A percentile compares a stretch with the other conserved stretches of the same genome.
These are phyloP conservation scores for Mycteria americana DNA, from an alignment of 2,797 vertebrate genomes.

Conservation along the genomic window DNA sequence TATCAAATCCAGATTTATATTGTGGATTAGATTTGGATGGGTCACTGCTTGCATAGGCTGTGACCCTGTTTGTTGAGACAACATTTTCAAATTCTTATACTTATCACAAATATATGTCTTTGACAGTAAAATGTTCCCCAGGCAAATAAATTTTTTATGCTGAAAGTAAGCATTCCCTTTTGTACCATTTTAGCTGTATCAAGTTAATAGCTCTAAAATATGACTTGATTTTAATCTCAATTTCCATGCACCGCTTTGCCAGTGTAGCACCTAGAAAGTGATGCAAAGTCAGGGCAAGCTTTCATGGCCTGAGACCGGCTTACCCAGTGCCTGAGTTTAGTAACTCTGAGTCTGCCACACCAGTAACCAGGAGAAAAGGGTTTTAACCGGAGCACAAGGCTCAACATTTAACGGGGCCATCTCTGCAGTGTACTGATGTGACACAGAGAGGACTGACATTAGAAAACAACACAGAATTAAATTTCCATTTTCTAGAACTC, in stretches of 20 bases:
- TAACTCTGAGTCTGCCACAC: background rate
- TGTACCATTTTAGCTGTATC: background rate
- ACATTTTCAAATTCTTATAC: background rate
- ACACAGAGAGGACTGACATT: background rate
- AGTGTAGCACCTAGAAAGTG: background rate
- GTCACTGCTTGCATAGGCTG: background rate
- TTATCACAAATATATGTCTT: background rate
- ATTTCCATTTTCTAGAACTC: background rate
- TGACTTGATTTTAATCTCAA: background rate
- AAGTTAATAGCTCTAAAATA: background rate
- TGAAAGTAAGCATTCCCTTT: background rate
- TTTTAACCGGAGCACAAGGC: background rate
- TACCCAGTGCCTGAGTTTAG: background rate
- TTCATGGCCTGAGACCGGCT: background rate
- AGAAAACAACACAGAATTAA: background rate
- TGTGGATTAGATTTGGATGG: background rate
- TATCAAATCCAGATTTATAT: background rate
- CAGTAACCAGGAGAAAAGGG: background rate
- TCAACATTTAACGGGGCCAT: background rate
- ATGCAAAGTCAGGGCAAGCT: background rate
- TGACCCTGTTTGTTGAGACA: background rate
- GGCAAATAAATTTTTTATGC: background rate
- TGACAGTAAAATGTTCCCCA: background rate
- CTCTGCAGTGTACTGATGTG: background rate
- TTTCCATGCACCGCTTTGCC: background rate